Evolutionary conservation across 2,113 vertebrate species (phyloP).

Genomic region (Perognathus longimembris): DNA sequence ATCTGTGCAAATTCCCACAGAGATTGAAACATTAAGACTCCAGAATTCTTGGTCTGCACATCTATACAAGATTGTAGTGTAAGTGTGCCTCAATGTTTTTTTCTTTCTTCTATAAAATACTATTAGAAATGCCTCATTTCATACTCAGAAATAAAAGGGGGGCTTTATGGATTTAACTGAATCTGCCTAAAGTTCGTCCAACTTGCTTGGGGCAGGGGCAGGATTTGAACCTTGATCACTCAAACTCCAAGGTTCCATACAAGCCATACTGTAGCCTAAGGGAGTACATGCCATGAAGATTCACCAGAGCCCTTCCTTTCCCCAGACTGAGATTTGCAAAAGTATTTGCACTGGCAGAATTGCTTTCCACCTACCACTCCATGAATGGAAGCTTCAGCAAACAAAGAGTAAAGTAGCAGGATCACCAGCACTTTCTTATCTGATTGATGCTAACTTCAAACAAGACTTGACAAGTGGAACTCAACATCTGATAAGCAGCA

Average conservation of each 20-base stretch:
- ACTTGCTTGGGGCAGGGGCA: neutral
- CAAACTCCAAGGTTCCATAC: neutral
- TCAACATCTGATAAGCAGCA: neutral
- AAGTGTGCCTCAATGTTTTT: neutral
- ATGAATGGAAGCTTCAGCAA: constrained; percentile 50
- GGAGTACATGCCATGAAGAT: neutral
- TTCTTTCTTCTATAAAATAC: neutral
- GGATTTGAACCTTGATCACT: neutral
- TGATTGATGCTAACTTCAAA: constrained; percentile 51
- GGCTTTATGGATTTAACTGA: neutral
- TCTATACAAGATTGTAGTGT: neutral
- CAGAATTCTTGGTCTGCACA: neutral
- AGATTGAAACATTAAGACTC: neutral
- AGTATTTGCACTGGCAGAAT: neutral
- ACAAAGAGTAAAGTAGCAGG: neutral
- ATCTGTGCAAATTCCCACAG: neutral
- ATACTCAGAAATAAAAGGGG: neutral
- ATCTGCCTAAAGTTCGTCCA: neutral
- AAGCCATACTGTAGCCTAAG: neutral
- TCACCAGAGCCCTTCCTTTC: neutral
- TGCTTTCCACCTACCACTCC: neutral
- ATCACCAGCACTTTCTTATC: neutral
- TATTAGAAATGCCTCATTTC: neutral
- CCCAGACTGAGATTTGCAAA: neutral
- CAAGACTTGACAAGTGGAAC: constrained; percentile 30